Evolutionary conservation across 2,113 vertebrate genomes (phyloP).

Genomic region (Mionectes macconnelli): DNA sequence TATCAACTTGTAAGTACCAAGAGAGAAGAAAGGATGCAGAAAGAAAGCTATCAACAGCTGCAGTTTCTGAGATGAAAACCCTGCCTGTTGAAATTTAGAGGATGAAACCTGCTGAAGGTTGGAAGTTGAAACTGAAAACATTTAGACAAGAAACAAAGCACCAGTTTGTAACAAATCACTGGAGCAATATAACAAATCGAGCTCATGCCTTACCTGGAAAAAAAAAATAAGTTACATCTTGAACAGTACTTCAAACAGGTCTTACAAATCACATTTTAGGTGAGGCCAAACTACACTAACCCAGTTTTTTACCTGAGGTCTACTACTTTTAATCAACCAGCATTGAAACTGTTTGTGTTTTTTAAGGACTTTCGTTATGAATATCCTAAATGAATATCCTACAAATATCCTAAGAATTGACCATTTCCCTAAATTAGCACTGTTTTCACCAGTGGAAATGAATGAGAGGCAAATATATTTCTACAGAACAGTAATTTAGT

Average conservation of each 20-base stretch:
- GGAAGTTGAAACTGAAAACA: background rate
- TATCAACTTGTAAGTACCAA: accelerated
- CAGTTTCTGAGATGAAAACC: background rate
- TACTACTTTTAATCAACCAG: background rate
- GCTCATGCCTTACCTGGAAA: background rate
- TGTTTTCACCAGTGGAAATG: background rate
- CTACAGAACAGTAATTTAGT: background rate
- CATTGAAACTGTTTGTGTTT: background rate
- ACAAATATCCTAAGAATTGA: background rate
- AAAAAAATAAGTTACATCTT: background rate
- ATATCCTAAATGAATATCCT: background rate
- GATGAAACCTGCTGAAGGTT: background rate
- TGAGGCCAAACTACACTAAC: background rate
- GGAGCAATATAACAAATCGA: background rate
- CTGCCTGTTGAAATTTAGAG: background rate
- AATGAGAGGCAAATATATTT: background rate
- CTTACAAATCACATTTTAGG: background rate
- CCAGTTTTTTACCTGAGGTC: background rate
- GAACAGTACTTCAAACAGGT: background rate
- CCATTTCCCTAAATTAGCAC: background rate
- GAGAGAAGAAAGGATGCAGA: background rate
- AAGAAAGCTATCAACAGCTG: background rate
- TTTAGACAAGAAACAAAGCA: background rate
- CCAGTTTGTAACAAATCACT: background rate
- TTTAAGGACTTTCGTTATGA: background rate